Percentiles rank a stretch among this genome's conserved stretches.
Conservation (phyloP, 2,888 invertebrate genomes). For the Megamerina dolium region DNA sequence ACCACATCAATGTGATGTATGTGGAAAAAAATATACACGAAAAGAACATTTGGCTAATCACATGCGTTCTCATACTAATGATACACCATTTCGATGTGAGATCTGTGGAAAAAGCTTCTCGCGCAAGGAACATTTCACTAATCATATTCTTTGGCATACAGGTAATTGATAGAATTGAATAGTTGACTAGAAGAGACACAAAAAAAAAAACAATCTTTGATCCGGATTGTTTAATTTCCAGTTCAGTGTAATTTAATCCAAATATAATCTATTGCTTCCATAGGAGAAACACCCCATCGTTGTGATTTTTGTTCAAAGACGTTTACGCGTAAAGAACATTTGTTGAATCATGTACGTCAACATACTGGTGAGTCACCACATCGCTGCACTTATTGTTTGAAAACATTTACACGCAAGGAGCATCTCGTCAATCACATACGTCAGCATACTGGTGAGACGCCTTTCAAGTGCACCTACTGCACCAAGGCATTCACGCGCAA, state of each 20-base stretch:
- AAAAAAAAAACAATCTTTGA: too few species aligned
- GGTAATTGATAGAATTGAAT: constrained; percentile 50
- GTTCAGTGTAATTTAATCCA: too few species aligned
- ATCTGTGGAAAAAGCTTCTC: constrained; percentile 85
- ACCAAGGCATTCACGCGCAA: constrained; percentile 81
- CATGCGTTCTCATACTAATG: constrained; percentile 82
- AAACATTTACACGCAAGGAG: constrained; percentile 83
- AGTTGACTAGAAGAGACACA: too few species aligned
- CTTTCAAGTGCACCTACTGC: constrained; percentile 76
- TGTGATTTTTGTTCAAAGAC: constrained; percentile 83
- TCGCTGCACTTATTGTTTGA: constrained; percentile 77
- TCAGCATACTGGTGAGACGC: constrained; percentile 80
- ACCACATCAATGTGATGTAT: constrained; percentile 80
- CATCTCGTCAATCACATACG: constrained; percentile 80
- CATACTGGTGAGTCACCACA: constrained; percentile 80
- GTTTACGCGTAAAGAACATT: constrained; percentile 79
- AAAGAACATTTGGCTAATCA: constrained; percentile 85
- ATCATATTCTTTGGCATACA: constrained; percentile 85
- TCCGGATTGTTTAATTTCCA: too few species aligned
- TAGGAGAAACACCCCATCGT: constrained; percentile 74
- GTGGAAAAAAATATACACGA: constrained; percentile 82
- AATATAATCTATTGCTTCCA: too few species aligned
- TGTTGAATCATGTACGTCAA: constrained; percentile 77
- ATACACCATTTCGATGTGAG: constrained; percentile 81
- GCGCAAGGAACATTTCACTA: constrained; percentile 84